These are phyloP conservation scores for Sacculina carcini DNA, from an alignment of 2,888 invertebrate genomes.

Conservation along the genomic window DNA sequence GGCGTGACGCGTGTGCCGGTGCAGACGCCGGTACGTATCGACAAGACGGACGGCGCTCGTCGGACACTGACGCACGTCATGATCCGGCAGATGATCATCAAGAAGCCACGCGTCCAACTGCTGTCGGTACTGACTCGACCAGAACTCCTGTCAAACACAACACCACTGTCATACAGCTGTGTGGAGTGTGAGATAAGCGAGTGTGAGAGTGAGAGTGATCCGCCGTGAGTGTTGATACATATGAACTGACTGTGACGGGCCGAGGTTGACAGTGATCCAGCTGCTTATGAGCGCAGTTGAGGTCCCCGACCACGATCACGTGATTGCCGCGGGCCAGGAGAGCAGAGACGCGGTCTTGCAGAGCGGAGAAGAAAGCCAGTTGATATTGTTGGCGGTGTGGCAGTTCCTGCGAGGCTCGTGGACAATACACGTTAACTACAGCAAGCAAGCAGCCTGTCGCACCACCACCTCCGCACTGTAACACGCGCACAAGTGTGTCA, in stretches of 20 bases:
- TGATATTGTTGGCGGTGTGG: conserved; percentile 23
- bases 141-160: conserved; percentile 15
- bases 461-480: not conserved
- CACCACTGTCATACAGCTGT: too few relatives aligned
- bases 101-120: conserved; percentile 20
- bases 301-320: conserved; percentile 25
- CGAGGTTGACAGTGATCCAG: conserved; percentile 25
- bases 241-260: conserved; percentile 13
- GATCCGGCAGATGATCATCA: not conserved
- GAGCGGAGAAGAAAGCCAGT: conserved; percentile 21
- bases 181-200: too few relatives aligned
- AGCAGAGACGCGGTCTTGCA: conserved; percentile 21
- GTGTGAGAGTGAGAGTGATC: too few relatives aligned
- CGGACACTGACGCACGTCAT: not conserved
- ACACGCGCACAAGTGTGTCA: not conserved
- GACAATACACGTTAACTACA: conserved; percentile 27
- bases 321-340: conserved; percentile 20
- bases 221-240: too few relatives aligned
- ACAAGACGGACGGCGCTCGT: conserved; percentile 18
- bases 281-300: conserved; percentile 23
- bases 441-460: conserved; percentile 9
- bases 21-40: conserved; percentile 23
- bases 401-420: conserved; percentile 23
- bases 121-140: conserved; percentile 16
- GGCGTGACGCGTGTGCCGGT: conserved; percentile 20